These are phyloP conservation scores for Aporrectodea caliginosa DNA, from an alignment of 1,140 invertebrate species.

Conservation along the genomic window DNA sequence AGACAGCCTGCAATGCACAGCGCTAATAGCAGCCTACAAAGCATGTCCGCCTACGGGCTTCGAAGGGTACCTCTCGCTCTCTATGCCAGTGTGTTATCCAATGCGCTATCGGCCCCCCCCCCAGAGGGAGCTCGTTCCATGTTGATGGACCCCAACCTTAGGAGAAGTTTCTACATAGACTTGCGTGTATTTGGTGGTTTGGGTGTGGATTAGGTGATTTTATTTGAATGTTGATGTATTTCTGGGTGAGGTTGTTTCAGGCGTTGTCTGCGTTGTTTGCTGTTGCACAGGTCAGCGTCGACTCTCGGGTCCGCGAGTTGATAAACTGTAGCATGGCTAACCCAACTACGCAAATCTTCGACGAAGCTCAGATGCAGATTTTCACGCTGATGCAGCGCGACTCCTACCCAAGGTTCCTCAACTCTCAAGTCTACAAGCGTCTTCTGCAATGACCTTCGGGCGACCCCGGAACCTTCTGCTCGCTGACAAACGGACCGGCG, in stretches of 20 bases:
- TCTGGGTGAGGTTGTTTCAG: not conserved
- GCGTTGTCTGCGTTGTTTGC: not conserved
- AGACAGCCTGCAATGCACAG: too few species aligned
- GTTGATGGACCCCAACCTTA: too few species aligned
- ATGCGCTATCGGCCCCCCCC: too few species aligned
- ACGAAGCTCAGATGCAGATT: conserved; percentile 99
- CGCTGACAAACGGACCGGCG: too few species aligned
- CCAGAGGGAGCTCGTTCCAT: too few species aligned
- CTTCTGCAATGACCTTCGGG: conserved; percentile 39
- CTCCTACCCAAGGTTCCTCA: conserved; percentile 96
- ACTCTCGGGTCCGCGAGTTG: conserved; percentile 93
- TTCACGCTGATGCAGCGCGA: conserved; percentile 99
- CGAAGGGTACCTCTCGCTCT: too few species aligned
- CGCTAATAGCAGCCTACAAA: too few species aligned
- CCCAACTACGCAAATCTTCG: conserved; percentile 92
- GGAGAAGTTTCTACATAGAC: too few species aligned
- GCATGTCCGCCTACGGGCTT: too few species aligned
- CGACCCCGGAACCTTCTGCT: not conserved
- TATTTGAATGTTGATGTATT: not conserved
- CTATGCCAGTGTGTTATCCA: too few species aligned
- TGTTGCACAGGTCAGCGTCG: conserved; percentile 78
- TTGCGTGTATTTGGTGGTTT: too few species aligned
- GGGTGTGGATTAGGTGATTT: too few species aligned
- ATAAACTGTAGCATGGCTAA: conserved; percentile 98
- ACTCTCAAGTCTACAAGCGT: conserved; percentile 74